Base-by-base conservation (phyloP, 2,888 invertebrate genomes). In the Zele albiditarsus region DNA sequence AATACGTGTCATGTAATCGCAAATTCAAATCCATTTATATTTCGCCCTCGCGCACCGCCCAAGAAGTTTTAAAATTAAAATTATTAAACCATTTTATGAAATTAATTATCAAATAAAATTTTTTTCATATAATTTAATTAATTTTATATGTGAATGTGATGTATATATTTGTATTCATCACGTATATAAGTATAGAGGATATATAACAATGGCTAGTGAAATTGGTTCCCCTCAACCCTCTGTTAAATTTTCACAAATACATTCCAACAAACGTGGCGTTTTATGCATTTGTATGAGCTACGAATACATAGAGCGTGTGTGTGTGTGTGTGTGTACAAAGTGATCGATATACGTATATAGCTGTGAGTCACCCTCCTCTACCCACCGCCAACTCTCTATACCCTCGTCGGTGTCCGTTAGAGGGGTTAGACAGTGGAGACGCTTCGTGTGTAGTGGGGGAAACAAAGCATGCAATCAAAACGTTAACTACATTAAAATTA, bases 401-500 rank as follows among this genome's bases (percentile, higher is more conserved):
- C 16, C n/a, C 20, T n/a, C n/a, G 38, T 53, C 20, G 33, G 63
- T 63, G 66, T 66, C 66, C 46, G 42, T 6, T 16, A 1, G 14
- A 23, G 75, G 69, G 74, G 58, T 63, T 73, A 33, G 58, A 25
- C 25, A 57, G 69, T 53, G 28, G 71, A 67, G 77, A 78, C 60
- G 38, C 57, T 49, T 74, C 74, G 81, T 38, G 79, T 78, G 77
- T 79, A 81, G 82, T 80, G 83, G 81, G 80, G 85, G 84, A 86
- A 86, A 87, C 86, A 87, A 87, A 86, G 87, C 86, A 84, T 83
- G 86, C 87, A 86, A 87, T 86, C 85, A 85, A 85, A 89, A 88
- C 87, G 87, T 89, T 89, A 89, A 89, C 88, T 88, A 86, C 87
- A 87, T 89, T 87, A 88, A 88, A 89, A 88, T 87, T 87, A 88